These are phyloP conservation scores for Nycteola revayana DNA, from an alignment of 2,888 invertebrate genomes.

Conservation along the genomic window DNA sequence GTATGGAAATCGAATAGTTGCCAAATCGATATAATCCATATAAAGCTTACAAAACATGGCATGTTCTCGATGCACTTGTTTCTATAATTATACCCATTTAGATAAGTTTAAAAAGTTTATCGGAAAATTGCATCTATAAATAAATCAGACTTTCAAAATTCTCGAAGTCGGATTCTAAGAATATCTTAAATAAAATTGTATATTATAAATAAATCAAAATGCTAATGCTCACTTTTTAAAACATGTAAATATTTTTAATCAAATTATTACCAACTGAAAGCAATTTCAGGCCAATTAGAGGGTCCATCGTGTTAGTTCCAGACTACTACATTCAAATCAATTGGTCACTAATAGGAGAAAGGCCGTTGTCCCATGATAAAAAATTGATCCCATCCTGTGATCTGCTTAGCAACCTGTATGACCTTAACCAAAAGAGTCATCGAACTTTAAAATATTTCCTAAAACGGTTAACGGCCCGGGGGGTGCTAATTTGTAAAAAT, in stretches of 20 bases:
- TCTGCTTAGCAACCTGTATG: constrained; percentile 44
- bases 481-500: constrained; percentile 42
- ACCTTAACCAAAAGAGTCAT: constrained; percentile 71
- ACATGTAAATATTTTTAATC: too few relatives aligned
- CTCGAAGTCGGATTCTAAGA: too few relatives aligned
- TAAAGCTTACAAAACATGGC: too few relatives aligned
- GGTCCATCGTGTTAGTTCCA: constrained; percentile 15
- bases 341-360: constrained; percentile 25
- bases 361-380: constrained; percentile 34
- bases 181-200: too few relatives aligned
- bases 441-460: constrained; percentile 72
- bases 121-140: too few relatives aligned
- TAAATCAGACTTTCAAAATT: too few relatives aligned
- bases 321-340: constrained; percentile 20
- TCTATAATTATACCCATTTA: too few relatives aligned
- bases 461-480: constrained; percentile 72
- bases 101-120: too few relatives aligned
- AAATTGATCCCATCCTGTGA: constrained; percentile 49
- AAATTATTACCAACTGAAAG: constrained; percentile 7
- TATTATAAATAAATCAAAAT: too few relatives aligned
- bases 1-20: not conserved
- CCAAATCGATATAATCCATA: too few relatives aligned
- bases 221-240: too few relatives aligned
- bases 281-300: constrained; percentile 18
- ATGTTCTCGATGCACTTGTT: too few relatives aligned